Evolutionary conservation across 1,140 invertebrate genomes (phyloP).

Genomic region (Dreissena polymorpha): DNA sequence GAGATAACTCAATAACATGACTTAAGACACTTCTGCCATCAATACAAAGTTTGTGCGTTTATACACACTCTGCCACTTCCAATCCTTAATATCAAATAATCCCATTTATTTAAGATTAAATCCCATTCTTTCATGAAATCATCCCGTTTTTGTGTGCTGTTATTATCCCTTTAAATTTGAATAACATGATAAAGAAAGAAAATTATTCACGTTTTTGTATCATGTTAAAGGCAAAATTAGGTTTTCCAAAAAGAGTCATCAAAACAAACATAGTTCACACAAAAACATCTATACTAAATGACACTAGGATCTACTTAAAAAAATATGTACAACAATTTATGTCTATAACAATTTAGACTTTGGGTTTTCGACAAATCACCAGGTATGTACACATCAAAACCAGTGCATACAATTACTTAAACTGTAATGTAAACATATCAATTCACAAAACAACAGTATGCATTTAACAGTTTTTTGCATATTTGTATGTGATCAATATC

Average conservation of each 20-base stretch:
- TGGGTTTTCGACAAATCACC: neutral
- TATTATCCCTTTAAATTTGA: neutral
- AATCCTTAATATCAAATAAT: no score
- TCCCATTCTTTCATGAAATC: neutral
- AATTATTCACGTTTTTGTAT: neutral
- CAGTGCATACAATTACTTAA: neutral
- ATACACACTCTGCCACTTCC: no score
- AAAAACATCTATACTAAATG: neutral
- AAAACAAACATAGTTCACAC: neutral
- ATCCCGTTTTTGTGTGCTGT: neutral
- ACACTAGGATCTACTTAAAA: slow-evolving; percentile 3
- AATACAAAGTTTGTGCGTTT: no score
- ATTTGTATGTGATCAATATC: neutral
- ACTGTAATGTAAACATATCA: neutral
- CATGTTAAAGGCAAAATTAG: neutral
- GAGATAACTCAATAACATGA: no score
- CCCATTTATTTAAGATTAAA: no score
- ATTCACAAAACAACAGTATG: neutral
- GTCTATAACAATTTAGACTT: slow-evolving; percentile 22
- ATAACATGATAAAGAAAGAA: neutral
- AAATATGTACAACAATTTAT: slow-evolving; percentile 43
- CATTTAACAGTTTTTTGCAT: neutral
- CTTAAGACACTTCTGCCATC: no score
- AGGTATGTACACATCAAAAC: neutral
- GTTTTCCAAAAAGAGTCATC: neutral